Evolutionary conservation across 1,140 invertebrate species (phyloP).

Genomic region (Onthophagus taurus): DNA sequence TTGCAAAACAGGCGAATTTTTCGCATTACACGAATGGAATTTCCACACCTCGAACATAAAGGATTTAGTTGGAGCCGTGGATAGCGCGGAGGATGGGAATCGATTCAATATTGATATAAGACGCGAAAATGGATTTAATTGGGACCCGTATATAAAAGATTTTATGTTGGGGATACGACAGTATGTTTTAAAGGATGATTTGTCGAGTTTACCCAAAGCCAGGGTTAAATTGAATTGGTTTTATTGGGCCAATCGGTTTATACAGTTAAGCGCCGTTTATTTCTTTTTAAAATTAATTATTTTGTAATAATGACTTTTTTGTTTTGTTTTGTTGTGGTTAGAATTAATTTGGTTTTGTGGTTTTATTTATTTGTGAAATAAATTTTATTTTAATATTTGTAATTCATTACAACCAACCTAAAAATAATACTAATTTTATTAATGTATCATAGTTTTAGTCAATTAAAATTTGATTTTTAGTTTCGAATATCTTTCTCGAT

Average conservation of each 20-base stretch:
- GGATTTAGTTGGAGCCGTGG: slow-evolving; percentile 52
- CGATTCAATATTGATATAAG: slow-evolving; percentile 52
- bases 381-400: too few relatives aligned
- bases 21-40: slow-evolving; percentile 78
- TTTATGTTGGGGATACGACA: slow-evolving; percentile 73
- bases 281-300: slow-evolving; percentile 6
- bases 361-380: too few relatives aligned
- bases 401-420: too few relatives aligned
- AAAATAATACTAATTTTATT: too few relatives aligned
- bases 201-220: slow-evolving; percentile 52
- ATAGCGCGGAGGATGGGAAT: slow-evolving; percentile 45
- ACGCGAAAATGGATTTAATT: slow-evolving; percentile 43
- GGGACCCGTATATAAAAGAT: slow-evolving; percentile 57
- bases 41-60: slow-evolving; percentile 69
- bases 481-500: too few relatives aligned
- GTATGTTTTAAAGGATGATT: slow-evolving; percentile 67
- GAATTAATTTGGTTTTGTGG: too few relatives aligned
- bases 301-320: too few relatives aligned
- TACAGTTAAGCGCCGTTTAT: slow-evolving; percentile 11
- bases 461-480: too few relatives aligned
- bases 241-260: slow-evolving; percentile 12
- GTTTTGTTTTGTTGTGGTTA: too few relatives aligned
- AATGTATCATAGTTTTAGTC: too few relatives aligned
- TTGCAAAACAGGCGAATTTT: slow-evolving; percentile 71
- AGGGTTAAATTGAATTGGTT: slow-evolving; percentile 48